Base-by-base conservation (phyloP, 1,140 invertebrate species). In the Listronotus oregonensis region DNA sequence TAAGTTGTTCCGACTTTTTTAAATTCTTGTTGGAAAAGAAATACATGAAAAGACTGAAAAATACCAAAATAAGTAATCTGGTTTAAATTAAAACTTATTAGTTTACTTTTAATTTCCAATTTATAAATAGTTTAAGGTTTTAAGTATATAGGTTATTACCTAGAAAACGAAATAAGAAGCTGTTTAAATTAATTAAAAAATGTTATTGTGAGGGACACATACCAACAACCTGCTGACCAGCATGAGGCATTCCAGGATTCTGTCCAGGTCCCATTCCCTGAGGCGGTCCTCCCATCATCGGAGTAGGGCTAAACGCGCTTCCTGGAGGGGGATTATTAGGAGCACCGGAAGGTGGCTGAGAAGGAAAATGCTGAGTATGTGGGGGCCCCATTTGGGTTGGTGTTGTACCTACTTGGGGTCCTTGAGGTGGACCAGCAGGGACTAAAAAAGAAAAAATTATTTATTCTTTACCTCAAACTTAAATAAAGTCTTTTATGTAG, bases 351-450 rank as follows among this genome's bases (percentile, higher is more conserved):
- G 44, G n/a, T 27, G 40, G 11, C 40, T 42, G 43, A 21, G 47
- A 18, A 18, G 21, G 9, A 18, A 59, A 59, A 14, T 46, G 62
- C 43, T 68, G 59, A 27, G 51, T 46, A 12, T 40, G 65, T 11
- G 40, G 56, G 17, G 60, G 18, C 39, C 64, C 59, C 52, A 50
- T 60, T 66, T 39, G 32, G 18, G 21, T 52, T 14, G 14, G 43
- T 8, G 43, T 15, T 18, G 14, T 8, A 11, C 7, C 17, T 46
- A 50, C 21, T 50, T 50, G 47, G 18, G 47, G 47, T 18, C 12
- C 17, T 47, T 50, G 47, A 17, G 52, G 52, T 2, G 11, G 15
- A 11, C 34, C 52, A 9, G 21, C 18, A 15, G 52, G 21, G 9
- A 14, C 47, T 50, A 21, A 31, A 50, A 18, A 46, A 7, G 3